Evolutionary conservation across 2,797 vertebrate genomes (phyloP), one percentile per base, ranked within the genome.

Genomic region (Poliocrania exsul): DNA sequence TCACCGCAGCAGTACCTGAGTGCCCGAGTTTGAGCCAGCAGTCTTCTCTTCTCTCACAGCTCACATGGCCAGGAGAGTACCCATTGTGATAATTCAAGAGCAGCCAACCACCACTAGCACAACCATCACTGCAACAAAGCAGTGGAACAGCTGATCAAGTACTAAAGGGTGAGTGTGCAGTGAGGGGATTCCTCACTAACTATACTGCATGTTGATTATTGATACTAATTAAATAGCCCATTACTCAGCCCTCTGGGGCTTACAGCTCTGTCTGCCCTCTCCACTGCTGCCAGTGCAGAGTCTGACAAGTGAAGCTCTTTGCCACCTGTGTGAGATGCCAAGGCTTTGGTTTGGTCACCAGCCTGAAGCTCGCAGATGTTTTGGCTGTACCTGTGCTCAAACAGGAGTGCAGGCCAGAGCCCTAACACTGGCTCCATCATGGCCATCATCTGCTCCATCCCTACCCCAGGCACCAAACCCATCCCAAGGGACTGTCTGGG

Each of bases 11-110:
- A 5, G 19, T 16, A 38, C 31, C 53, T 8, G 8, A 4, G 0
- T 17, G 18, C 28, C 7, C 0, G 0, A 50, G n/a, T 40, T 47
- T 0, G 0, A 51, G 54, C 10, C 66, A 67, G 31, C 44, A n/a
- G n/a, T 8, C 40, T 64, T 44, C 71, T 44, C 14, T 8, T 29
- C 50, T 53, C 54, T 38, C 51, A 6, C 56, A 53, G 25, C 33
- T 74, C 51, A 13, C 14, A 14, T 0, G n/a, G 54, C 20, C 69
- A 57, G 58, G 24, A 57, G 33, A n/a, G 31, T 35, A n/a, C 6
- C 15, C 29, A 6, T 6, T 0, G 0, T 28, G 47, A n/a, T 47
- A 5, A 6, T 0, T 42, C 65, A 80, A 9, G 54, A 51, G 69
- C 64, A 44, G 37, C 47, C 65, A 73, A 23, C 6, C 67, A 29